These are phyloP conservation scores for Tetranychus urticae DNA, from an alignment of 1,140 invertebrate species.

Conservation along the genomic window DNA sequence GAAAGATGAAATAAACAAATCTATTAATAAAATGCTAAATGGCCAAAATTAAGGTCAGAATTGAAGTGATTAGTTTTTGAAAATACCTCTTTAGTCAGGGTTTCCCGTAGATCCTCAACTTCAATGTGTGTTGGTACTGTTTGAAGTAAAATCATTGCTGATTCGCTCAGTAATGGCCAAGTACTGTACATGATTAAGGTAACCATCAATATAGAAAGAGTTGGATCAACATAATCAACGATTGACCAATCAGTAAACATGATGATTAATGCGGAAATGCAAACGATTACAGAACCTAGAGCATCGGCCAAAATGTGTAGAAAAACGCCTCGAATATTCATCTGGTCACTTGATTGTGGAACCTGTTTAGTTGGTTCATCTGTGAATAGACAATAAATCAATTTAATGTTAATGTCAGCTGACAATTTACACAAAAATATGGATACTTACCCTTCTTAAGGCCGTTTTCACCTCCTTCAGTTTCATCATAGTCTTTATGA, in stretches of 20 bases:
- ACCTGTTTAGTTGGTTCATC: slow-evolving; percentile 25
- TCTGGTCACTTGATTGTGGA: slow-evolving; percentile 25
- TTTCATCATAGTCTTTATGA: background rate
- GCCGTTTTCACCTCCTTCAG: background rate
- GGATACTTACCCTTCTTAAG: background rate
- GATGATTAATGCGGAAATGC: slow-evolving; percentile 56
- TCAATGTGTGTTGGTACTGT: no score
- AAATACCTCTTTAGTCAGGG: no score
- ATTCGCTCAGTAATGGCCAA: no score
- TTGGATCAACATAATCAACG: slow-evolving; percentile 69
- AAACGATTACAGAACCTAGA: slow-evolving; percentile 78
- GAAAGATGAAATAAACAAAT: no score
- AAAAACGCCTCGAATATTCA: slow-evolving; percentile 96
- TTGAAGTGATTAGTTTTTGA: no score
- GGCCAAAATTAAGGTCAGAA: no score
- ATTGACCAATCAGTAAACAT: slow-evolving; percentile 58
- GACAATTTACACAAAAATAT: background rate
- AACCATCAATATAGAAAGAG: slow-evolving; percentile 38
- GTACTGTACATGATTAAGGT: slow-evolving; percentile 24
- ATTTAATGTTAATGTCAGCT: background rate
- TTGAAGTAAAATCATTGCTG: no score
- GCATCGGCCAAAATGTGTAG: slow-evolving; percentile 92
- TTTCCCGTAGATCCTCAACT: no score
- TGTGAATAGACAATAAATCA: background rate
- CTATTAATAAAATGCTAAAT: no score